Conservation (phyloP, 2,113 vertebrate species). For the Agapornis roseicollis region DNA sequence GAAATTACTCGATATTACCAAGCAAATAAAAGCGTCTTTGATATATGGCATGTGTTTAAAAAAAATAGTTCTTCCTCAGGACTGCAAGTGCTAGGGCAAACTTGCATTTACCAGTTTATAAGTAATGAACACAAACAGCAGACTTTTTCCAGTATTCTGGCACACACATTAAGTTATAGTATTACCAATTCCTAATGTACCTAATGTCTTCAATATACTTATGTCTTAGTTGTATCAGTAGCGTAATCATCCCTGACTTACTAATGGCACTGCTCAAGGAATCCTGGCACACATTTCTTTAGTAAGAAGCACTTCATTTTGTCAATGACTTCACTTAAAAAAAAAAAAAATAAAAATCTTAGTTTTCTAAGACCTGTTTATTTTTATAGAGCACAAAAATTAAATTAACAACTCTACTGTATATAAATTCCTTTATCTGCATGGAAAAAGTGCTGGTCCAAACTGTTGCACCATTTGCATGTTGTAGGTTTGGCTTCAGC, state of each 20-base stretch:
- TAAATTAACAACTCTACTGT: neutral
- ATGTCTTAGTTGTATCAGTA: neutral
- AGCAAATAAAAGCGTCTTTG: neutral
- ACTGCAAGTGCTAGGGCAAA: neutral
- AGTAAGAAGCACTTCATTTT: conserved; percentile 39
- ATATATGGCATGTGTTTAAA: neutral
- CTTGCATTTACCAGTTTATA: neutral
- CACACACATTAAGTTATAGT: neutral
- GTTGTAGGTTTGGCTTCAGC: neutral
- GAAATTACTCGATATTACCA: neutral
- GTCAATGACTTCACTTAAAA: neutral
- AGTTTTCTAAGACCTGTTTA: neutral
- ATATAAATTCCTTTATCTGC: conserved; percentile 26
- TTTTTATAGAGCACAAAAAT: conserved; percentile 3
- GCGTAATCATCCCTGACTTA: neutral
- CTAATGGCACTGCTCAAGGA: neutral
- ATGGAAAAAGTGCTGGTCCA: neutral
- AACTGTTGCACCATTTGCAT: neutral
- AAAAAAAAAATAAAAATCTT: neutral
- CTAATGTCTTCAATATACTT: conserved; percentile 13
- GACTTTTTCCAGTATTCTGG: neutral
- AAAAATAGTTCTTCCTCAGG: neutral
- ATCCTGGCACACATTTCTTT: neutral
- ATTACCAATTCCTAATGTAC: neutral
- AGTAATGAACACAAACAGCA: neutral